Evolutionary conservation across 2,113 vertebrate species (phyloP), one percentile per base, ranked within the genome.

Genomic region (Pseudorasbora parva): DNA sequence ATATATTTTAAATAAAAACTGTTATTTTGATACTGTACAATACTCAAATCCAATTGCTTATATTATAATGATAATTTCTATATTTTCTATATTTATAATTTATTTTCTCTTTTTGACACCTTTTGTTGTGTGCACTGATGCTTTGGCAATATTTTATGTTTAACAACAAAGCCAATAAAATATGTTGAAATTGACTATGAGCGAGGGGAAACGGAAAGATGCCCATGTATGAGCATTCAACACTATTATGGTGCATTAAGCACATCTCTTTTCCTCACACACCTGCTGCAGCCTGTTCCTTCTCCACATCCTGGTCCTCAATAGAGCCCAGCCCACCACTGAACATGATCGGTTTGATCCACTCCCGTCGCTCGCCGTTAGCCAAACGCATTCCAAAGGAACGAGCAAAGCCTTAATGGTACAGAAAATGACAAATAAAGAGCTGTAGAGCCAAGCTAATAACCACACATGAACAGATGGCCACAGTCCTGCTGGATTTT

Each of bases 301-400:
- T 98, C 84, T 87, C 91, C 0, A 96, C 89, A 3, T 98, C 95
- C 0, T 82, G 14, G 3, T 96, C 95, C 84, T 97, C 96, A 57
- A 98, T 96, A 57, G 95, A 93, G 0, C 97, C 97, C 8, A 98
- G 90, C 10, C 97, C 97, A 0, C 95, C 97, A 0, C 97, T 98
- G 91, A 98, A 98, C 97, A 98, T 98, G 85, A 98, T 95, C 1
- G 97, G 97, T n/a, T 98, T 98, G 78, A 98, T 94, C 97, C 97
- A 98, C 56, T 98, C 97, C 2, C 96, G 93, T 0, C 97, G 93
- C 84, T 96, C 94, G 2, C 95, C 95, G 0, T 91, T 90, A 0
- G 94, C 87, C 71, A 98, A 88, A 4, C 88, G 89, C 89, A 96
- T 95, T 23, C 97, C 97, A 0, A 97, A 96, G 0, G 97, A 98